Evolutionary conservation across 1,140 invertebrate species (phyloP).

Genomic region (Heterodera schachtii): DNA sequence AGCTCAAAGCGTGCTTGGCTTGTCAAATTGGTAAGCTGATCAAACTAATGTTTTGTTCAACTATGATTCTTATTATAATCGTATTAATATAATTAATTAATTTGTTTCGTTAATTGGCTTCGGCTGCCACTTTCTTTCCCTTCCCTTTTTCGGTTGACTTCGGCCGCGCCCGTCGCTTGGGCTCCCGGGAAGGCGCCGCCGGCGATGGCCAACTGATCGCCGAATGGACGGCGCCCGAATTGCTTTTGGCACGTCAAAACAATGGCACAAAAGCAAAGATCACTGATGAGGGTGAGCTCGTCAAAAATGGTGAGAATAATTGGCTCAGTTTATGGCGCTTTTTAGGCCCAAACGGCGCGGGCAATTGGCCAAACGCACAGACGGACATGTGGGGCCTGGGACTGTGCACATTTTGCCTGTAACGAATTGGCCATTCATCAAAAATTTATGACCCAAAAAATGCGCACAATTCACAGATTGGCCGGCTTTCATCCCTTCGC

Average conservation of each 20-base stretch:
- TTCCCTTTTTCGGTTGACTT: conserved; percentile 75
- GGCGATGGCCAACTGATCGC: conserved; percentile 37
- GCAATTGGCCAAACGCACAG: conserved; percentile 79
- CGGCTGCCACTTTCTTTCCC: conserved; percentile 77
- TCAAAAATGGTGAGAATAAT: not conserved
- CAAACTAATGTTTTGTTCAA: not conserved
- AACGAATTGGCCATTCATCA: conserved; percentile 52
- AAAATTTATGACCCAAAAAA: not conserved
- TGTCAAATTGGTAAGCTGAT: conserved; percentile 75
- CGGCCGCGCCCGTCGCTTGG: conserved; percentile 67
- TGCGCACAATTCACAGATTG: conserved; percentile 68
- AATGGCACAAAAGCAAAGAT: conserved; percentile 1
- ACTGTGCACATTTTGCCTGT: conserved; percentile 86
- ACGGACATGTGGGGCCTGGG: conserved; percentile 95
- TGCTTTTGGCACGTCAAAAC: conserved; percentile 69
- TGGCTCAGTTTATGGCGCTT: not conserved
- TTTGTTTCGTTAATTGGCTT: conserved; percentile 65
- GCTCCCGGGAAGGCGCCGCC: conserved; percentile 69
- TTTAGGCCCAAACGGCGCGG: conserved; percentile 64
- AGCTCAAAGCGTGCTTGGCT: conserved; percentile 77
- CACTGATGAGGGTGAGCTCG: not conserved
- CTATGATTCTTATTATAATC: too few species aligned
- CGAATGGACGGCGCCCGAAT: conserved; percentile 79
- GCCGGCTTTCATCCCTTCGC: conserved; percentile 90
- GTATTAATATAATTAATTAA: too few species aligned